A percentile compares a stretch with the other conserved stretches of the same genome.
These are phyloP conservation scores for Oxygymnocypris stewartii DNA, from an alignment of 2,113 vertebrate genomes.

Conservation along the genomic window DNA sequence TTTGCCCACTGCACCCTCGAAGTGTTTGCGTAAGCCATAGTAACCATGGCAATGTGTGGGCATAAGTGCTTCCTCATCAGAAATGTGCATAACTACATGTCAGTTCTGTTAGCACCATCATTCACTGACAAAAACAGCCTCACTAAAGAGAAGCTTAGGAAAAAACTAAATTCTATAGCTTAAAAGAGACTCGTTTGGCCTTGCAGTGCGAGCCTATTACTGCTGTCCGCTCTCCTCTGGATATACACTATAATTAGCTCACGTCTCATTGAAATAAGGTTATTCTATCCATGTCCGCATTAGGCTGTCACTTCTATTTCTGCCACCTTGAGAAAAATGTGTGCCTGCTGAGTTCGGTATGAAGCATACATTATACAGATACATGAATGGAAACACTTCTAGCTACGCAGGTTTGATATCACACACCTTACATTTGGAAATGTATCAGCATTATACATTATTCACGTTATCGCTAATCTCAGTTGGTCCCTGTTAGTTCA, in stretches of 20 bases:
- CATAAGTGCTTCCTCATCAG: conserved; percentile 38
- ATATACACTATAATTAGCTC: conserved; percentile 73
- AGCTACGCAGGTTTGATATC: not conserved
- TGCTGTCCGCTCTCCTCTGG: conserved; percentile 67
- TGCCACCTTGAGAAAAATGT: conserved; percentile 65
- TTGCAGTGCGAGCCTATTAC: conserved; percentile 57
- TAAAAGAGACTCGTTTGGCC: not conserved
- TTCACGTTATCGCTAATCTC: not conserved
- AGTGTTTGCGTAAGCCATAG: conserved; percentile 16
- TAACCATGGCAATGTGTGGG: conserved; percentile 46
- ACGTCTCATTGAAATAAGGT: conserved; percentile 74
- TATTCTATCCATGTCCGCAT: conserved; percentile 67
- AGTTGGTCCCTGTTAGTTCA: not conserved
- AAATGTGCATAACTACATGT: conserved; percentile 27
- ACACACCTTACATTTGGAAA: not conserved
- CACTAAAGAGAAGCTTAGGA: not conserved
- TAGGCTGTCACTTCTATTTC: conserved; percentile 65
- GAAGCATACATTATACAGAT: conserved; percentile 1
- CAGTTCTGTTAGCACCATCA: not conserved
- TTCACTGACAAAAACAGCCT: not conserved
- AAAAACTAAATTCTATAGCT: not conserved
- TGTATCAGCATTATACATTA: not conserved
- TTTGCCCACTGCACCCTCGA: conserved; percentile 28
- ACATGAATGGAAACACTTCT: not conserved
- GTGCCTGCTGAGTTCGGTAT: conserved; percentile 25